phyloP scores from a whole-genome alignment of 2,888 invertebrate genomes.

The Acanthosoma haemorrhoidale region DNA sequence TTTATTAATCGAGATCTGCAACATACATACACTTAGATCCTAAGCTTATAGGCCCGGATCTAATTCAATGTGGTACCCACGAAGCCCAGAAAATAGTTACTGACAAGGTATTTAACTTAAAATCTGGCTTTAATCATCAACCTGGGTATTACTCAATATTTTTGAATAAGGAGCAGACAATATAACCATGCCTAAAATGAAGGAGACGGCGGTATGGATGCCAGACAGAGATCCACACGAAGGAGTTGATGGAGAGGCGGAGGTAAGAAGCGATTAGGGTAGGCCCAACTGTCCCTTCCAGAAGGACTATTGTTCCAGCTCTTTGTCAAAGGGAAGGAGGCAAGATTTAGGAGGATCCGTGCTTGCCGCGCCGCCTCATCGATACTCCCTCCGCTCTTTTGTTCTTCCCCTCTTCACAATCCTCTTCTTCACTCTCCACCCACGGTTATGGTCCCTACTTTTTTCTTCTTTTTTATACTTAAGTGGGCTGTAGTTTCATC shows the following conservation, averaged over 20 bases:
- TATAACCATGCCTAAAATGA: neutral
- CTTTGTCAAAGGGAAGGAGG: constrained; percentile 8
- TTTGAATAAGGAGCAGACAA: no score
- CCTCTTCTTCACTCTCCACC: neutral
- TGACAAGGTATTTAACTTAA: no score
- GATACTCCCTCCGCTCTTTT: neutral
- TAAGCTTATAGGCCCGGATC: no score
- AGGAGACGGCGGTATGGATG: no score
- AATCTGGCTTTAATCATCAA: no score
- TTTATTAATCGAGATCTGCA: no score
- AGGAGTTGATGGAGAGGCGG: neutral
- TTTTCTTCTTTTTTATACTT: neutral
- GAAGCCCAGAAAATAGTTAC: no score
- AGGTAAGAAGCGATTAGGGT: constrained; percentile 14
- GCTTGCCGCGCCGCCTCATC: neutral
- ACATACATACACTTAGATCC: no score
- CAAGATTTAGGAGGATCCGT: constrained; percentile 1
- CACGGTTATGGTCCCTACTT: neutral
- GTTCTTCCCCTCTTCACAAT: constrained; percentile 6
- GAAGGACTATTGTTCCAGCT: constrained; percentile 4
- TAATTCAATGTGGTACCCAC: no score
- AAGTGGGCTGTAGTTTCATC: constrained; percentile 1
- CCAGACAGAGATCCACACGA: neutral
- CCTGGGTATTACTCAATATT: no score
- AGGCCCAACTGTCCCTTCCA: constrained; percentile 4